Conservation (phyloP, 2,888 invertebrate species). For the Itoplectis maculator region DNA sequence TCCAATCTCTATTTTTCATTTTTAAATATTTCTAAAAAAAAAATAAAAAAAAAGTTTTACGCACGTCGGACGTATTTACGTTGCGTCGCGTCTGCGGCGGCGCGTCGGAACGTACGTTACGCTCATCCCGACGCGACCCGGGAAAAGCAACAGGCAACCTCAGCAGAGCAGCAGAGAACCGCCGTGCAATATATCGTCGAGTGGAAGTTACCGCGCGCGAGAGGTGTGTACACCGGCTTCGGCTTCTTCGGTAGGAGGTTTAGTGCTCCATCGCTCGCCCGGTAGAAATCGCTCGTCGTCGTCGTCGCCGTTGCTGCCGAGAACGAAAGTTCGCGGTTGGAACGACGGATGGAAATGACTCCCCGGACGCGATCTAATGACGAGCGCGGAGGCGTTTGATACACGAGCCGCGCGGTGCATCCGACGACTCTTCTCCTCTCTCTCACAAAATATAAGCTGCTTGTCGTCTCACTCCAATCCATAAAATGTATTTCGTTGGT, state of each 20-base stretch:
- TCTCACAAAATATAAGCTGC: no score
- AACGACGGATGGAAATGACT: constrained; percentile 42
- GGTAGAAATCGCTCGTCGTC: constrained; percentile 50
- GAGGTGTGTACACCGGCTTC: constrained; percentile 36
- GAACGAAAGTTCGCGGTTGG: constrained; percentile 48
- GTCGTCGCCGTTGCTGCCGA: neutral
- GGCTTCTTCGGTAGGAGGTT: constrained; percentile 50
- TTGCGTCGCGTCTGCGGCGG: constrained; percentile 56
- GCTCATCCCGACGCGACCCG: constrained; percentile 71
- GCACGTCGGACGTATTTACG: constrained; percentile 18
- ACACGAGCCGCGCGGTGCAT: constrained; percentile 15
- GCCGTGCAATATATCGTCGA: constrained; percentile 25
- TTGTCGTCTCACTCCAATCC: no score
- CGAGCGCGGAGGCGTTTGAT: constrained; percentile 53
- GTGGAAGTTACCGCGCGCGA: constrained; percentile 46
- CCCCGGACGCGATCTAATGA: constrained; percentile 45
- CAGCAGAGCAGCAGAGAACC: no score
- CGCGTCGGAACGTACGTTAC: constrained; percentile 68
- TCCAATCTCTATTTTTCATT: no score
- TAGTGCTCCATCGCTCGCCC: constrained; percentile 53
- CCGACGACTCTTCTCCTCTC: neutral
- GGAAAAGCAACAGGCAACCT: constrained; percentile 34
- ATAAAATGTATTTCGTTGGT: no score
- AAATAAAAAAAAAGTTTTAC: no score
- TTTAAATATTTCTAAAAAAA: no score